Evolutionary conservation across 2,113 vertebrate genomes (phyloP).

Genomic region (Malurus melanocephalus): DNA sequence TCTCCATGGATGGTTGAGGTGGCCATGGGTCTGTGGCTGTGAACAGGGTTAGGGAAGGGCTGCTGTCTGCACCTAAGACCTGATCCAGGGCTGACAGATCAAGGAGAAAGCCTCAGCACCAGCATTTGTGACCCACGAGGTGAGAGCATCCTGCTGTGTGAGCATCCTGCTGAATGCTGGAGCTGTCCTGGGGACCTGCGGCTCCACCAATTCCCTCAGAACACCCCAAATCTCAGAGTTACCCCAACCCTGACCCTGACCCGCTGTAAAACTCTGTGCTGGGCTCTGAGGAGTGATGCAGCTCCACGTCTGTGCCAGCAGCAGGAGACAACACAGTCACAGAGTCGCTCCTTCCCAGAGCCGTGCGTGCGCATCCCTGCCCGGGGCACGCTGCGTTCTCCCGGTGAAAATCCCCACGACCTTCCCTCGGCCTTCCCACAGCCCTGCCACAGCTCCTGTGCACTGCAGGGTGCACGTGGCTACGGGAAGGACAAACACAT

Average conservation of each 20-base stretch:
- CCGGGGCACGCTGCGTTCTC: accelerated
- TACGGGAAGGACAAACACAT: not conserved
- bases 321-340: not conserved
- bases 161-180: not conserved
- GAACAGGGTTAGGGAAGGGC: not conserved
- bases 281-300: not conserved
- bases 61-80: not conserved
- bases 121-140: not conserved
- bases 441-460: not conserved
- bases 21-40: accelerated
- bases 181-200: not conserved
- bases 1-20: not conserved
- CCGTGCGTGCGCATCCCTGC: accelerated
- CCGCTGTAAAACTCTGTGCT: not conserved
- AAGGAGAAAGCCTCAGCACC: not conserved
- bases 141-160: not conserved
- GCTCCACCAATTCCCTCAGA: accelerated
- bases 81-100: not conserved
- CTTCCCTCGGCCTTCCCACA: not conserved
- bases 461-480: not conserved
- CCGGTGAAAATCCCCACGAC: not conserved
- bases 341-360: not conserved
- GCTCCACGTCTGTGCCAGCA: not conserved
- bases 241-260: not conserved
- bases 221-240: accelerated